Evolutionary conservation across 2,113 vertebrate species (phyloP).

Genomic region (Cepphus grylle): DNA sequence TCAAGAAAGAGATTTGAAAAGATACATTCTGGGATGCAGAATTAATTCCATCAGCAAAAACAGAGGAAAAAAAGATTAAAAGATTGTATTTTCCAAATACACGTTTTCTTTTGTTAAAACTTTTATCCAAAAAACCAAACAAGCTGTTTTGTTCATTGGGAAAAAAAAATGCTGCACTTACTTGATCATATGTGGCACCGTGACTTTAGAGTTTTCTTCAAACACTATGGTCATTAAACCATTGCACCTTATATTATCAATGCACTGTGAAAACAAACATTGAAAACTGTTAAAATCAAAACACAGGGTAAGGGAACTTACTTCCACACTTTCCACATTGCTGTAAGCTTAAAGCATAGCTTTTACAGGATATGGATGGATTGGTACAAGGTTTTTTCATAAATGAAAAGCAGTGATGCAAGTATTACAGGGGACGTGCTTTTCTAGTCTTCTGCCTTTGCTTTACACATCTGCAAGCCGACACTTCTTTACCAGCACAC

Average conservation of each 20-base stretch:
- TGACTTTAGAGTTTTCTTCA: slow-evolving; percentile 99
- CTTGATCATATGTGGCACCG: slow-evolving; percentile 99
- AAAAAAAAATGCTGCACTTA: slow-evolving; percentile 71
- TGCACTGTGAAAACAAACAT: slow-evolving; percentile 81
- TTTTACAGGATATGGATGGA: not conserved
- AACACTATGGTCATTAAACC: slow-evolving; percentile 98
- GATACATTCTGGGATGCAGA: not conserved
- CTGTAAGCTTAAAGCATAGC: not conserved
- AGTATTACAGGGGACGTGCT: not conserved
- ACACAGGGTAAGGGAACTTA: not conserved
- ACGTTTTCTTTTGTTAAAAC: not conserved
- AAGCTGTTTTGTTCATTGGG: not conserved
- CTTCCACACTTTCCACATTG: not conserved
- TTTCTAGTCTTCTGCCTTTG: not conserved
- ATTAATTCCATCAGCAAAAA: not conserved
- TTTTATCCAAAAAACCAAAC: not conserved
- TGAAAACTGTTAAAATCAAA: not conserved
- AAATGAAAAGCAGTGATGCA: not conserved
- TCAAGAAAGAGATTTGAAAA: not conserved
- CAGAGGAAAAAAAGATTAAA: fast-evolving
- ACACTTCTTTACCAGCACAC: not conserved
- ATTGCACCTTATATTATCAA: slow-evolving; percentile 98
- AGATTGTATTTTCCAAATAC: not conserved
- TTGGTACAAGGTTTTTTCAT: not conserved
- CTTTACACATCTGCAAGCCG: not conserved